Conservation (phyloP, 2,888 invertebrate species). For the Drosophila kokeensis region DNA sequence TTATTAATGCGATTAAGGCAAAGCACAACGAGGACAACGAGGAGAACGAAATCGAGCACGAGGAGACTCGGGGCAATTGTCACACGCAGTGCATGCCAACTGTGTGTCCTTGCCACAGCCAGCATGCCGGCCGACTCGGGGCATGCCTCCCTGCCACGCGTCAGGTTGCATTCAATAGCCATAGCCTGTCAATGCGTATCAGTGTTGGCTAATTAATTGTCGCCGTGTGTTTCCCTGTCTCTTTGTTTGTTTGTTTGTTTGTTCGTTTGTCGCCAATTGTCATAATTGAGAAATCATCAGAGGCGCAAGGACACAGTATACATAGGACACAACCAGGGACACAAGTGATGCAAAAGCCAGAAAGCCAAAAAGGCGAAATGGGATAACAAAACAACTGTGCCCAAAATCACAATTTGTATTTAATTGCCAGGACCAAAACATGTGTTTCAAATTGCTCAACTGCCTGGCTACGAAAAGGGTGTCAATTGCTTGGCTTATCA, state of each 20-base stretch:
- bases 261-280: constrained; percentile 62
- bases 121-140: constrained; percentile 10
- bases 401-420: constrained; percentile 72
- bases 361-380: not conserved
- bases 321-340: constrained; percentile 33
- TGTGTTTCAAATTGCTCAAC: constrained; percentile 74
- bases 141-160: constrained; percentile 70
- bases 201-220: constrained; percentile 70
- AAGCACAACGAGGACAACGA: constrained; percentile 41
- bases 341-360: constrained; percentile 7
- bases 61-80: constrained; percentile 7
- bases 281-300: constrained; percentile 78
- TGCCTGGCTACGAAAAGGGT: constrained; percentile 53
- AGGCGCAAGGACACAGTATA: constrained; percentile 42
- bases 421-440: constrained; percentile 75
- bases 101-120: constrained; percentile 39
- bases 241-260: constrained; percentile 24
- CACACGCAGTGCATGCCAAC: constrained; percentile 40
- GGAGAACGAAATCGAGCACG: not conserved
- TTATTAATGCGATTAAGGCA: constrained; percentile 66
- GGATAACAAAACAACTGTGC: constrained; percentile 37
- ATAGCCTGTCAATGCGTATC: constrained; percentile 50
- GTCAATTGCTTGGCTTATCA: constrained; percentile 61
- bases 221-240: constrained; percentile 29
- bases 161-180: constrained; percentile 52